Base-by-base conservation (phyloP, 2,888 invertebrate species). In the Drosophila peninsularis region DNA sequence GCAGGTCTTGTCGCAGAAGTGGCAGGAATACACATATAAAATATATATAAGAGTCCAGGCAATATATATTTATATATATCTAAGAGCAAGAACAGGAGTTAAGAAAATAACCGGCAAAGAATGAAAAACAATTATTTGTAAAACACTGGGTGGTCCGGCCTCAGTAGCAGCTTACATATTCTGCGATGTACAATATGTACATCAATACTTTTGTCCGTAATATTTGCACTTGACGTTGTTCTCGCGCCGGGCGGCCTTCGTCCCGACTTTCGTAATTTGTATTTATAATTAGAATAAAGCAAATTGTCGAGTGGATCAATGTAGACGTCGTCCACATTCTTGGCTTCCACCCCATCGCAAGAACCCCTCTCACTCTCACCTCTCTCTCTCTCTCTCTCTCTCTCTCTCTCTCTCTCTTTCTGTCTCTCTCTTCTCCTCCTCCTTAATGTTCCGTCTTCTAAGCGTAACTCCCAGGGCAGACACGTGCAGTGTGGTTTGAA, bases 181-280 rank as follows among this genome's bases (percentile, higher is more conserved):
- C 9, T 13, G 1, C 17, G 11, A 32, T 34, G 24, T 11, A 52
- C 37, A 32, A 30, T 30, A 19, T 32, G 34, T 19, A 36, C 37
- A 45, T 63, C 61, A 62, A 69, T 81, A 75, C 64, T 69, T 71
- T 75, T 63, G 66, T 64, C 61, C 56, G 45, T 64, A 69, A 78
- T 75, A 68, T 87, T 87, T 83, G 87, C 87, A 80, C 87, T 83
- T 83, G 83, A 84, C 83, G 75, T 84, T 70, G 73, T 62, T 63
- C 53, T 52, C 71, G 36, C 84, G 54, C 41, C 75, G 77, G 86
- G 83, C 68, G 83, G 71, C 56, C 72, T 21, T 14, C 37, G 62
- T 34, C 30, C 62, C 42, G 42, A 17, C 11, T 39, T 45, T 41
- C 54, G 63, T 65, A 62, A 56, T 74, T 75, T 66, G 77, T 41